phyloP scores from a whole-genome alignment of 2,113 vertebrate genomes.

The Limnothrissa miodon region DNA sequence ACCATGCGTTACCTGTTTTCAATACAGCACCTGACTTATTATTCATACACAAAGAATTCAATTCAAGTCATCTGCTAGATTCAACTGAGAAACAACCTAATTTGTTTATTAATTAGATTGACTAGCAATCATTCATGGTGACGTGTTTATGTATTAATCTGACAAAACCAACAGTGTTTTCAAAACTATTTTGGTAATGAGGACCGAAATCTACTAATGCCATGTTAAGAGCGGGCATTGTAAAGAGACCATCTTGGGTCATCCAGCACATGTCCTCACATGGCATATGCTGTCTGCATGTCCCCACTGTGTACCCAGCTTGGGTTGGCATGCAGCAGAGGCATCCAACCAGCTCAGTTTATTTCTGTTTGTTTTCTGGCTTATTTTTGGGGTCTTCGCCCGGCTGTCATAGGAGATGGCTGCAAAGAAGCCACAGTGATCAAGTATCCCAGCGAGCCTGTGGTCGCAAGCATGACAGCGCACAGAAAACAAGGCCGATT shows the following conservation, averaged over 20 bases:
- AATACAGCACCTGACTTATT: too few relatives aligned
- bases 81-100: constrained; percentile 59
- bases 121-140: too few relatives aligned
- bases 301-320: constrained; percentile 28
- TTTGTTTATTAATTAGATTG: constrained; percentile 56
- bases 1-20: too few relatives aligned
- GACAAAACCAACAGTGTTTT: background rate
- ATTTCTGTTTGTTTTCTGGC: background rate
- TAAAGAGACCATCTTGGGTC: background rate
- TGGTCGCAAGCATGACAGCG: constrained; percentile 50
- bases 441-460: constrained; percentile 45
- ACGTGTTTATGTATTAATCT: too few relatives aligned
- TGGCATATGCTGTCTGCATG: background rate
- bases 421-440: constrained; percentile 55
- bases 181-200: background rate
- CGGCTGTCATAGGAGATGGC: constrained; percentile 40
- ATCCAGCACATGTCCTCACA: constrained; percentile 12
- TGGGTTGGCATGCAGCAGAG: constrained; percentile 22
- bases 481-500: constrained; percentile 46
- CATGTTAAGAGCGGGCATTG: background rate
- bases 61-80: constrained; percentile 37
- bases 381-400: constrained; percentile 48
- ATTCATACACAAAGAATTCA: too few relatives aligned
- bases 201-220: background rate
- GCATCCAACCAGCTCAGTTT: background rate